Conservation (phyloP, 2,113 vertebrate species). For the Vidua macroura region DNA sequence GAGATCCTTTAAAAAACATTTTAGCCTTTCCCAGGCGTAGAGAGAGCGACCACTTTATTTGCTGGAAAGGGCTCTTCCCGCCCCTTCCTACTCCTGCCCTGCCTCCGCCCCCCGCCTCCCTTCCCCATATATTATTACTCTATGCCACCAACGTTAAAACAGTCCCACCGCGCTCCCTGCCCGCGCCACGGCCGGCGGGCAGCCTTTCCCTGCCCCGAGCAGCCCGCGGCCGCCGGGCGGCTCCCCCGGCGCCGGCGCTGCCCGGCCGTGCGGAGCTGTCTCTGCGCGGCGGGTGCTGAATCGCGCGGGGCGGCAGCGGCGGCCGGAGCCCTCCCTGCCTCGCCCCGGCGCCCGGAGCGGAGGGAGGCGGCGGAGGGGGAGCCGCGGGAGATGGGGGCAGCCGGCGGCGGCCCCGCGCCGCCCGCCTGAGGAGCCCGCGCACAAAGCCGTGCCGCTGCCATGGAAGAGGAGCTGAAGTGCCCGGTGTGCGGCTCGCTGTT, state of each 20-base stretch:
- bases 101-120: background rate
- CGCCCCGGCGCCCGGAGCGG: too few relatives aligned
- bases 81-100: slow-evolving; percentile 28
- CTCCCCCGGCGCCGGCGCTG: too few relatives aligned
- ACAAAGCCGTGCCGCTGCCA: background rate
- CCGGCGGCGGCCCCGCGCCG: too few relatives aligned
- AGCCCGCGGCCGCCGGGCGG: too few relatives aligned
- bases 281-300: too few relatives aligned
- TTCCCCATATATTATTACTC: slow-evolving; percentile 20
- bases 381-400: too few relatives aligned
- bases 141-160: slow-evolving; percentile 30
- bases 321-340: too few relatives aligned
- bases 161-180: background rate
- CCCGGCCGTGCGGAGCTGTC: too few relatives aligned
- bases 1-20: slow-evolving; percentile 44
- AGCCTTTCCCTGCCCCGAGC: background rate
- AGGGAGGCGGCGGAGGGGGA: too few relatives aligned
- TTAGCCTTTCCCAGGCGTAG: slow-evolving; percentile 7
- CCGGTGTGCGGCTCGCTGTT: slow-evolving; percentile 93
- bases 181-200: background rate
- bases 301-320: too few relatives aligned
- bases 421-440: background rate
- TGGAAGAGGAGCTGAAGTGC: slow-evolving; percentile 76
- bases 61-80: slow-evolving; percentile 60
- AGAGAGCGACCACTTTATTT: slow-evolving; percentile 58